Evolutionary conservation across 2,888 invertebrate species (phyloP).

Genomic region (Copidosoma aretas): DNA sequence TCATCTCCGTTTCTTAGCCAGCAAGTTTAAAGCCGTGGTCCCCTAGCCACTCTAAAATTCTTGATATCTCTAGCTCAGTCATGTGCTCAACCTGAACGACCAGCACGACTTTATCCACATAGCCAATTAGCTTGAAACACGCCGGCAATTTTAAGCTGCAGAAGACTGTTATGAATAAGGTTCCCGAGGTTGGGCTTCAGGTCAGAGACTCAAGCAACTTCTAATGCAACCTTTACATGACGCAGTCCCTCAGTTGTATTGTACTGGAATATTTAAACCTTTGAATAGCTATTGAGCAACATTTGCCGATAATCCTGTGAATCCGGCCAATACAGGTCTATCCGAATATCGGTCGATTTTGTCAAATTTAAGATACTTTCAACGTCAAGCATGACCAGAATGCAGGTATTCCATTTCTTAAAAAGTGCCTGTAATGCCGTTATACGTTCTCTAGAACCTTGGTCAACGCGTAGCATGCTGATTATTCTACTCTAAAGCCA

Average conservation of each 20-base stretch:
- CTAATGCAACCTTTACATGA: no score
- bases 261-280: no score
- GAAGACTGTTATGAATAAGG: neutral
- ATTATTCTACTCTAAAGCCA: neutral
- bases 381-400: neutral
- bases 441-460: neutral
- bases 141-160: no score
- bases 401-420: neutral
- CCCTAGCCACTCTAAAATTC: neutral
- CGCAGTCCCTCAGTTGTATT: no score
- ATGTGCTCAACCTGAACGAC: neutral
- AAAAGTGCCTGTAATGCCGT: neutral
- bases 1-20: no score
- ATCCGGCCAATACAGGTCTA: no score
- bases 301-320: no score
- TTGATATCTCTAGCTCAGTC: neutral
- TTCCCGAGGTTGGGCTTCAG: neutral
- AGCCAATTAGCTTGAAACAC: neutral
- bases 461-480: neutral
- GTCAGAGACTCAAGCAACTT: neutral
- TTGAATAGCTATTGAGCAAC: neutral
- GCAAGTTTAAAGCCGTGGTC: neutral
- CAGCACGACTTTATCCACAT: neutral
- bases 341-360: neutral
- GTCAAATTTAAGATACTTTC: neutral